Conservation (phyloP, 2,113 vertebrate genomes). For the Diphyllodes magnificus region DNA sequence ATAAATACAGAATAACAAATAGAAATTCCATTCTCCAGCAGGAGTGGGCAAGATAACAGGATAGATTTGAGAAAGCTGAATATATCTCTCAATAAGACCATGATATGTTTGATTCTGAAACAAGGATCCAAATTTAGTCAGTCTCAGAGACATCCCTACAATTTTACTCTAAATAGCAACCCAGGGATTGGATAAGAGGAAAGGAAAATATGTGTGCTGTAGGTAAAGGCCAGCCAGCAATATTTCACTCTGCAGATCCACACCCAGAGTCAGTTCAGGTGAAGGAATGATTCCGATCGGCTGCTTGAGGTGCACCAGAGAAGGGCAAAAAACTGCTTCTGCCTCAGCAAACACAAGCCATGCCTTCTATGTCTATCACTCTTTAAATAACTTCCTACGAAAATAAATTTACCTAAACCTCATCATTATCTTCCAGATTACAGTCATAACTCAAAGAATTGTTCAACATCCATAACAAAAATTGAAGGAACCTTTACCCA, state of each 20-base stretch:
- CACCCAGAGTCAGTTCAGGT: not conserved
- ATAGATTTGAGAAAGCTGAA: not conserved
- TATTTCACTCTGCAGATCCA: not conserved
- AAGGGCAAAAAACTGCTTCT: not conserved
- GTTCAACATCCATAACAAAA: not conserved
- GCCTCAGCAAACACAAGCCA: not conserved
- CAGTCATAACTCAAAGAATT: not conserved
- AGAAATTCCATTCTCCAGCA: not conserved
- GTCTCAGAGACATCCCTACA: not conserved
- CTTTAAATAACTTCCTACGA: not conserved
- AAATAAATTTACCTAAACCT: not conserved
- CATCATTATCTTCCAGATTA: not conserved
- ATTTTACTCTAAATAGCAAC: not conserved
- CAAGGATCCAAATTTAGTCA: not conserved
- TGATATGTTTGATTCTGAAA: not conserved
- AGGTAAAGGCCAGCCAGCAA: not conserved
- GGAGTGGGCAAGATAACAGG: not conserved
- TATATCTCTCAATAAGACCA: not conserved
- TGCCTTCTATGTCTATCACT: not conserved
- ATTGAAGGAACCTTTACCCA: accelerated
- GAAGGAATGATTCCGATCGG: accelerated
- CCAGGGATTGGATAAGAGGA: not conserved
- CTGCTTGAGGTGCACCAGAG: not conserved
- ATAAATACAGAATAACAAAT: not conserved
- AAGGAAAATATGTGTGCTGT: not conserved